Base-by-base conservation (phyloP, 2,888 invertebrate species). In the Acleris literana region DNA sequence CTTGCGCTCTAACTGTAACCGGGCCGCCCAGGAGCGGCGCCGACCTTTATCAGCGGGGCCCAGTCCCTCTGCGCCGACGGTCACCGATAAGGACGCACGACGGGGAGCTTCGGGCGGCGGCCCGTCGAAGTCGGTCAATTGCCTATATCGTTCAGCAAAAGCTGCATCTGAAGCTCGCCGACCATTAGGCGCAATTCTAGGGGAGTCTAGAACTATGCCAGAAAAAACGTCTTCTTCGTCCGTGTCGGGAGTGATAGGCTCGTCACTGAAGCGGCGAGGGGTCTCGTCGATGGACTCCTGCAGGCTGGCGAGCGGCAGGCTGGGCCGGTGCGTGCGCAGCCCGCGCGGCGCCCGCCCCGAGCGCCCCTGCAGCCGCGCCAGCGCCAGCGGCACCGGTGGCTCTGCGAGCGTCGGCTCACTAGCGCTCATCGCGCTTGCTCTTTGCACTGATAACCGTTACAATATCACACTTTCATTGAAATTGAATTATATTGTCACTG, bases 21-120 rank as follows among this genome's bases (percentile, higher is more conserved):
- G 86, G 25, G 88, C 92, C 59, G 92, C 94, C 95, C 95, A 95
- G 5, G 94, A 95, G 74, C 94, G 94, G 69, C 95, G 83, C n/a
- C 95, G 91, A 16, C 94, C 94, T 75, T 94, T 94, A 74, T 93
- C 93, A 70, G 79, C 81, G 52, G 86, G 78, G 55, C 84, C 84
- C 73, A 81, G 86, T 39, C 81, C 85, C 68, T 87, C 92, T 56
- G 76, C 79, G 43, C 78, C 84, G 57, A 84, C 80, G 68, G 90
- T 85, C 60, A 90, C 88, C 65, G 92, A 91, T 69, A 93, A 78
- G 59, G 92, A 92, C 57, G 92, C 91, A 52, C 92, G 86, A 29
- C 90, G 93, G 74, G 90, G 93, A 70, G 75, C 78, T 59, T 92
- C 90, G 22, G 86, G 85, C 46, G 88, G 87, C 16, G 90, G 85